Conservation (phyloP, 2,888 invertebrate species). For the Orthonevra nobilis region DNA sequence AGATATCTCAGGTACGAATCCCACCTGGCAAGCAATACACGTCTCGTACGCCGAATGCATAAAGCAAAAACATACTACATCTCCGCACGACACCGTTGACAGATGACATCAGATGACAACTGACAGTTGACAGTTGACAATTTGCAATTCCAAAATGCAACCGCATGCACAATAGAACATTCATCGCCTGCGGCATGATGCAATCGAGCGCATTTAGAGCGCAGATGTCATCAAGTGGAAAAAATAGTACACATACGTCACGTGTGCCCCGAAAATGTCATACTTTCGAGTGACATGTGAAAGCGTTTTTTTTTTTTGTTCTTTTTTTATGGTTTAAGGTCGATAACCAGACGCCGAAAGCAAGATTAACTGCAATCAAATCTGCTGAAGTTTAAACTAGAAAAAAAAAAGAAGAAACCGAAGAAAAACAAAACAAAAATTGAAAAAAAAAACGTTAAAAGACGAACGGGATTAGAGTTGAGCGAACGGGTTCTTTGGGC, state of each 20-base stretch:
- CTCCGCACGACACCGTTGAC: conserved; percentile 25
- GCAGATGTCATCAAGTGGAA: neutral
- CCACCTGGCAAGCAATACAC: conserved; percentile 42
- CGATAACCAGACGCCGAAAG: conserved; percentile 37
- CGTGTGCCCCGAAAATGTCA: conserved; percentile 18
- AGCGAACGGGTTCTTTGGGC: conserved; percentile 30
- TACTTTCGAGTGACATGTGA: neutral
- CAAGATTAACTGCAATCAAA: neutral
- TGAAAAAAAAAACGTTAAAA: neutral
- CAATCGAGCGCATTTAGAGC: conserved; percentile 67
- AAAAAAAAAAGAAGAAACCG: neutral
- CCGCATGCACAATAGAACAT: conserved; percentile 60
- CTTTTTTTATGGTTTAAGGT: conserved; percentile 39
- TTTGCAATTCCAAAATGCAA: conserved; percentile 68
- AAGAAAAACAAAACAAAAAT: conserved; percentile 9
- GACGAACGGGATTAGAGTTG: too few relatives aligned
- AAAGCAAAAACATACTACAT: neutral
- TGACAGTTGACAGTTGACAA: conserved; percentile 65
- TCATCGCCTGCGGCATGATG: conserved; percentile 59
- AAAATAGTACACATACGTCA: conserved; percentile 47
- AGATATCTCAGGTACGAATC: conserved; percentile 18
- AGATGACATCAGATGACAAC: conserved; percentile 60
- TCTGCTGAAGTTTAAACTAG: neutral
- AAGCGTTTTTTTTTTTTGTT: too few relatives aligned
- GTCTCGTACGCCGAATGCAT: conserved; percentile 52